phyloP scores from a whole-genome alignment of 2,797 vertebrate genomes.

The Tangara arthus region DNA sequence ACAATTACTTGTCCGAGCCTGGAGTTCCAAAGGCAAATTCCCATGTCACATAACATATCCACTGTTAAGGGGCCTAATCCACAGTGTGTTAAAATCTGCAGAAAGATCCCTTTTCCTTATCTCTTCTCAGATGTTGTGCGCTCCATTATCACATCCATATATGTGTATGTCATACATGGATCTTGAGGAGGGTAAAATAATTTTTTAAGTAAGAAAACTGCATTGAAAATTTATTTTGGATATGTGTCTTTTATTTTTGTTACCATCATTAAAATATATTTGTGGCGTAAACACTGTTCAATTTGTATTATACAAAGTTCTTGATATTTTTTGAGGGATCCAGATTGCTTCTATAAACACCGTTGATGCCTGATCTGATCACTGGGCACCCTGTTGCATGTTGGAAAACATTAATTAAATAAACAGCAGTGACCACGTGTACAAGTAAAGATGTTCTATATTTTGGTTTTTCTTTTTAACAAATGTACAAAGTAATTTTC shows the following conservation, averaged over 20 bases:
- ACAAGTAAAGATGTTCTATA: not conserved
- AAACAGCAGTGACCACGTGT: not conserved
- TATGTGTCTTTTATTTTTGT: not conserved
- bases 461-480: not conserved
- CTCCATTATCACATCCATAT: not conserved
- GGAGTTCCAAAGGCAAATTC: constrained; percentile 6
- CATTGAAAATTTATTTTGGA: not conserved
- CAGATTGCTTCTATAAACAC: not conserved
- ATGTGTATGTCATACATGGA: not conserved
- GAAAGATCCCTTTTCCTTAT: not conserved
- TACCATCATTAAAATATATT: not conserved
- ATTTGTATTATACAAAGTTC: not conserved
- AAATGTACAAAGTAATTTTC: not conserved
- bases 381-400: not conserved
- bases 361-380: not conserved
- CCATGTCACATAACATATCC: not conserved
- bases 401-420: not conserved
- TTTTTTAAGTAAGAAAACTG: not conserved
- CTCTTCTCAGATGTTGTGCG: not conserved
- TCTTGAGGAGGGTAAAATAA: not conserved
- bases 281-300: not conserved
- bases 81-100: not conserved
- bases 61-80: not conserved
- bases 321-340: not conserved
- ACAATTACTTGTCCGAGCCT: not conserved